phyloP scores from a whole-genome alignment of 2,888 invertebrate species.

The Flabesymbios commensalis region DNA sequence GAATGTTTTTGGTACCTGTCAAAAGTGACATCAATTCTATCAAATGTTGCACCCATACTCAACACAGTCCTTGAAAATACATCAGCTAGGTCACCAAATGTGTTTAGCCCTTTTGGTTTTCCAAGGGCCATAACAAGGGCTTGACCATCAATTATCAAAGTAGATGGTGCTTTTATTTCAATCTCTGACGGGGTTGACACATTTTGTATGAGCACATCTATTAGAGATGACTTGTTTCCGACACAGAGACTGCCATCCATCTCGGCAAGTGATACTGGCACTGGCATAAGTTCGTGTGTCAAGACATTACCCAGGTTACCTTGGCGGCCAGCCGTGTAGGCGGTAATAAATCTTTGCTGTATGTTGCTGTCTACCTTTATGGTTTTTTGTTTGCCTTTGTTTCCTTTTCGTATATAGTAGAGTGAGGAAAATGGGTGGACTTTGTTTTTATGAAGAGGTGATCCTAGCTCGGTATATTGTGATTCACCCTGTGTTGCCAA shows the following conservation, averaged over 20 bases:
- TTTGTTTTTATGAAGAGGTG: no score
- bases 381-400: neutral
- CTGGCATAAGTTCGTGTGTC: neutral
- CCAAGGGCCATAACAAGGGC: neutral
- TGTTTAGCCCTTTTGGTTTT: neutral
- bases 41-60: neutral
- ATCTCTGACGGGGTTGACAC: neutral
- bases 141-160: neutral
- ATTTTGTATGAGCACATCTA: neutral
- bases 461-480: no score
- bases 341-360: neutral
- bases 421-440: no score
- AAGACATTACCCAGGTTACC: neutral
- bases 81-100: neutral
- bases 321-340: neutral
- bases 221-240: neutral
- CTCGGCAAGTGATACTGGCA: neutral
- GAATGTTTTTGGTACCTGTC: no score
- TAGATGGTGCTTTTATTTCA: neutral
- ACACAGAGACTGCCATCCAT: neutral
- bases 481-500: no score
- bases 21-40: neutral
- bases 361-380: constrained; percentile 4
- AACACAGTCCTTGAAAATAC: neutral
- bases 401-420: no score